A percentile compares a stretch with the other conserved stretches of the same genome.
phyloP scores from a whole-genome alignment of 2,888 invertebrate genomes.

The Seira ritae region DNA sequence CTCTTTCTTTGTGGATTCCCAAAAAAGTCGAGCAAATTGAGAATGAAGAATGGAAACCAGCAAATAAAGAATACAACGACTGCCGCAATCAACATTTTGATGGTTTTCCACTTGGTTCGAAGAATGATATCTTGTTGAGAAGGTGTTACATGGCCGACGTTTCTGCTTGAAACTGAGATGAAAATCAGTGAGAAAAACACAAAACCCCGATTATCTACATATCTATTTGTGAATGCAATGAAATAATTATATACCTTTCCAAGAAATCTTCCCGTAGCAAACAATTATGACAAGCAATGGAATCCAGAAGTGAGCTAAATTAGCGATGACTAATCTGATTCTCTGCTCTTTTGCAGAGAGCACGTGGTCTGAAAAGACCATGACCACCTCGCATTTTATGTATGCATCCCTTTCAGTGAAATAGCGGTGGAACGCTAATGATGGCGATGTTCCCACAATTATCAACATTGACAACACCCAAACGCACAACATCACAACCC shows the following conservation, averaged over 20 bases:
- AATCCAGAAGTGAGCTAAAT: slow-evolving; percentile 50
- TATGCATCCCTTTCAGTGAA: slow-evolving; percentile 12
- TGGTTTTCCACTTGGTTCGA: slow-evolving; percentile 44
- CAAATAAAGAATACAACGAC: slow-evolving; percentile 41
- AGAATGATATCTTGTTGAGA: slow-evolving; percentile 32
- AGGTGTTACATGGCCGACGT: slow-evolving; percentile 18
- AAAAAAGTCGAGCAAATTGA: slow-evolving; percentile 36
- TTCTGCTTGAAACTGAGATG: slow-evolving; percentile 28
- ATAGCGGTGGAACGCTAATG: slow-evolving; percentile 39
- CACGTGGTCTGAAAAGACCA: slow-evolving; percentile 3
- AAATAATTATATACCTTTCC: slow-evolving; percentile 23
- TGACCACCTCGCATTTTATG: slow-evolving; percentile 33
- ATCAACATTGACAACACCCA: slow-evolving; percentile 28
- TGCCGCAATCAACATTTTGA: slow-evolving; percentile 49
- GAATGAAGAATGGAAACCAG: slow-evolving; percentile 50
- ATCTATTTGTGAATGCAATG: not conserved
- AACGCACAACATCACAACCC: slow-evolving; percentile 1
- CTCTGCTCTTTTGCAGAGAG: slow-evolving; percentile 19
- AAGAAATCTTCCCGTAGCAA: slow-evolving; percentile 26
- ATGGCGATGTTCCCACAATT: slow-evolving; percentile 41
- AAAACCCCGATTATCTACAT: not conserved
- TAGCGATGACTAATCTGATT: slow-evolving; percentile 35
- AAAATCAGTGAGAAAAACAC: too few species aligned
- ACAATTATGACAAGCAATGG: slow-evolving; percentile 26
- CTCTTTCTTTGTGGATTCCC: slow-evolving; percentile 25